A percentile compares a stretch with the other conserved stretches of the same genome.
These are phyloP conservation scores for Sebastes dallii DNA, from an alignment of 2,797 vertebrate species.

Conservation along the genomic window DNA sequence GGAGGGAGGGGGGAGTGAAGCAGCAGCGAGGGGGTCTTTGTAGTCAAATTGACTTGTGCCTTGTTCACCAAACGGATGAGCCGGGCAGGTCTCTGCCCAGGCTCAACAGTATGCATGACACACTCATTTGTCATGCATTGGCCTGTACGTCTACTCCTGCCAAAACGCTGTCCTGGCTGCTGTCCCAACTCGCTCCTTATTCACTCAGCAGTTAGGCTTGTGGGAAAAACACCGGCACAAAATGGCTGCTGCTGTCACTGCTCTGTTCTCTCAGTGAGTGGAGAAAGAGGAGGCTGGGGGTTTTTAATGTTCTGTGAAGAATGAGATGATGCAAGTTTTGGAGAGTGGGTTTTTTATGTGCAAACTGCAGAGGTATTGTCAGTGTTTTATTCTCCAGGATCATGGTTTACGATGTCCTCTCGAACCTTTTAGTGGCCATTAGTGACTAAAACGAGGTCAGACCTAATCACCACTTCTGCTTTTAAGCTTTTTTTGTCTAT, in stretches of 20 bases:
- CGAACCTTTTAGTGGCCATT: not conserved
- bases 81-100: constrained; percentile 42
- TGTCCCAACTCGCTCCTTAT: constrained; percentile 55
- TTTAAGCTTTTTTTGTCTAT: not conserved
- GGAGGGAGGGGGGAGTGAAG: not conserved
- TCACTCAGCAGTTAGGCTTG: constrained; percentile 50
- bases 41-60: constrained; percentile 68
- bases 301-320: constrained; percentile 4
- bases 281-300: not conserved
- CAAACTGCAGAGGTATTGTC: not conserved
- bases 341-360: not conserved
- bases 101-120: constrained; percentile 62
- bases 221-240: constrained; percentile 56
- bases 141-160: constrained; percentile 53
- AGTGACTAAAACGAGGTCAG: not conserved
- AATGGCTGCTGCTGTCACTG: constrained; percentile 64
- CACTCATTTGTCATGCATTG: constrained; percentile 74
- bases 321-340: not conserved
- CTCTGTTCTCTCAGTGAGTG: constrained; percentile 29
- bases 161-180: constrained; percentile 68
- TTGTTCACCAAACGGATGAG: constrained; percentile 64
- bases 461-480: not conserved
- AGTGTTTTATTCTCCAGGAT: not conserved
- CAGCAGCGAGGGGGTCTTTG: constrained; percentile 52
- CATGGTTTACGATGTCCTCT: not conserved